Evolutionary conservation across 2,113 vertebrate species (phyloP), one percentile per base, ranked within the genome.

Genomic region (Eudyptes chrysolophus): DNA sequence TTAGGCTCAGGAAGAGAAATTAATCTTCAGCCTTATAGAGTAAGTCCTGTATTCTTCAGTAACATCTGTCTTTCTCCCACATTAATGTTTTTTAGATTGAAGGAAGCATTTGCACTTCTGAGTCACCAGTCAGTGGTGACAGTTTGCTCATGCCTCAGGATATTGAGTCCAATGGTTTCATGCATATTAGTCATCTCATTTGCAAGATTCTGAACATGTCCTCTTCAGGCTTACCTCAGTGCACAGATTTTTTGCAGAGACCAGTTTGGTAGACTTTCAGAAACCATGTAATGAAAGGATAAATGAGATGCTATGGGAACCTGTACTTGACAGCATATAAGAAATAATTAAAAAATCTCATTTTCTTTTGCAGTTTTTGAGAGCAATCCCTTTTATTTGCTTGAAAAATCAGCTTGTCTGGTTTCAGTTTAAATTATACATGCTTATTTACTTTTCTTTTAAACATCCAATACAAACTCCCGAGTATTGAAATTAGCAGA

Each of bases 41-140:
- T 49, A 92, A 94, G 55, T 81, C 84, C 30, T 87, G 79, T 95
- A 89, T 92, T 95, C 86, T 71, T 96, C 72, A 82, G 89, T 81
- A 97, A 95, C 94, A 96, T 97, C 96, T 97, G 95, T 87, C 91
- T 96, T 95, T 97, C 97, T 96, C 94, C 95, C 95, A 97, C 96
- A 89, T 95, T 94, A 95, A 87, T 95, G 95, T 96, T 95, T 97
- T 97, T 94, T 65, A 95, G 89, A 92, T 26, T 96, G 96, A 92
- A 94, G 89, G 89, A 96, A 94, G 72, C 94, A 95, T 97, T 97
- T 96, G 95, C 90, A 82, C 86, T 92, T 97, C 89, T 97, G 97
- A 97, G 89, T 96, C 97, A 97, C 89, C 92, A 97, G 86, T 96
- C 92, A 95, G 83, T 78, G 89, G 84, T 97, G 95, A 97, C 96